A percentile compares a stretch with the other conserved stretches of the same genome.
Conservation (phyloP, 2,888 invertebrate genomes). For the Polymixis flavicincta region DNA sequence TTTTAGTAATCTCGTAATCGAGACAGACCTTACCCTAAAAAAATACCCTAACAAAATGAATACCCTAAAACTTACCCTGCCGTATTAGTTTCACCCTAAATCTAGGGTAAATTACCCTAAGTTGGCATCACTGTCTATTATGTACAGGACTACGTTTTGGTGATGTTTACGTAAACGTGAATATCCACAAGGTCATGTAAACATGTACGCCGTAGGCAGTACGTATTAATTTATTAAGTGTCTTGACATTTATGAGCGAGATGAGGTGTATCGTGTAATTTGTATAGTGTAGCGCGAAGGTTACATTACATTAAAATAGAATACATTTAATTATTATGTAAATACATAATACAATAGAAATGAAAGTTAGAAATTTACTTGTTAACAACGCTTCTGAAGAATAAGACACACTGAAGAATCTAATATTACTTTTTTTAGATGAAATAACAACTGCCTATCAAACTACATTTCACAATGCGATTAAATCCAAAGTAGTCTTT, state of each 20-base stretch:
- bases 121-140: too few relatives aligned
- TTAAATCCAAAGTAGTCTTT: neutral
- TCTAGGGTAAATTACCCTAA: too few relatives aligned
- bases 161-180: constrained; percentile 36
- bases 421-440: neutral
- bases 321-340: neutral
- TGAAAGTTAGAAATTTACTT: neutral
- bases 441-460: neutral
- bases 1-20: too few relatives aligned
- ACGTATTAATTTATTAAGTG: constrained; percentile 55
- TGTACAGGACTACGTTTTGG: constrained; percentile 12
- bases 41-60: too few relatives aligned
- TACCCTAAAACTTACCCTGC: too few relatives aligned
- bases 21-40: too few relatives aligned
- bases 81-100: too few relatives aligned
- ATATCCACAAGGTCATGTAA: constrained; percentile 48
- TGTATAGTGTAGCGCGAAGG: neutral
- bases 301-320: constrained; percentile 2
- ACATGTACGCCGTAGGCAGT: constrained; percentile 21
- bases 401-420: neutral
- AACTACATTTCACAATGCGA: neutral
- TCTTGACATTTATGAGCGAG: constrained; percentile 33
- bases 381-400: neutral
- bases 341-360: too few relatives aligned
- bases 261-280: constrained; percentile 10